Base-by-base conservation (phyloP, 2,113 vertebrate genomes). In the Scomber colias region DNA sequence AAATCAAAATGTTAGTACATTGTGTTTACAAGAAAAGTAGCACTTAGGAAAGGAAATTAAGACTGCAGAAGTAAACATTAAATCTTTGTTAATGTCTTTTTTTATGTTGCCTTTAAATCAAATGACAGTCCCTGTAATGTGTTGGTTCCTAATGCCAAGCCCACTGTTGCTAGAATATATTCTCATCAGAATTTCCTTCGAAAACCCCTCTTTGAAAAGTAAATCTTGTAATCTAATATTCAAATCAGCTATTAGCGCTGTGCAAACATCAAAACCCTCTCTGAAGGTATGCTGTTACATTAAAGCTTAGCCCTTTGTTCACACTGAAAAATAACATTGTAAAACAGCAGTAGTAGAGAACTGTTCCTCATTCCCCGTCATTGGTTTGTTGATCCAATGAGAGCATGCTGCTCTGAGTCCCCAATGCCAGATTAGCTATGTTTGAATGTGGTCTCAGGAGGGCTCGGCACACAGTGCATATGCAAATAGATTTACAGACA, bases 401-500 rank as follows among this genome's bases (percentile, higher is more conserved):
- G 79, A 81, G 67, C 46, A 68, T 69, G 48, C 66, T 21, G 74
- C 53, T 71, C 63, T 11, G 30, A 86, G 48, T 86, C 80, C 77
- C 77, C 44, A 67, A 31, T 12, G 66, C 21, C 77, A 86, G 81
- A 84, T 90, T 80, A 90, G 64, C 51, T 79, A 63, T 83, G 88
- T 86, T 91, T 88, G 86, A 90, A 81, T 62, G 71, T 40, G 24
- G 77, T 90, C 85, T 88, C 90, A 17, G 65, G 88, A 90, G 90
- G 35, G n/a, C 48, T 65, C 64, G 67, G 55, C 75, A 84, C 85
- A 77, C 71, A 51, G 65, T 71, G 76, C 69, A 77, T 83, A 89
- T 89, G 87, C 83, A 92, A 91, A 91, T 85, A 89, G 59, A 87
- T 83, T 85, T 82, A 87, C 76, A 87, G 70, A 89, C 83, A 80